Base-by-base conservation (phyloP, 2,113 vertebrate genomes). In the Tamias sibiricus region DNA sequence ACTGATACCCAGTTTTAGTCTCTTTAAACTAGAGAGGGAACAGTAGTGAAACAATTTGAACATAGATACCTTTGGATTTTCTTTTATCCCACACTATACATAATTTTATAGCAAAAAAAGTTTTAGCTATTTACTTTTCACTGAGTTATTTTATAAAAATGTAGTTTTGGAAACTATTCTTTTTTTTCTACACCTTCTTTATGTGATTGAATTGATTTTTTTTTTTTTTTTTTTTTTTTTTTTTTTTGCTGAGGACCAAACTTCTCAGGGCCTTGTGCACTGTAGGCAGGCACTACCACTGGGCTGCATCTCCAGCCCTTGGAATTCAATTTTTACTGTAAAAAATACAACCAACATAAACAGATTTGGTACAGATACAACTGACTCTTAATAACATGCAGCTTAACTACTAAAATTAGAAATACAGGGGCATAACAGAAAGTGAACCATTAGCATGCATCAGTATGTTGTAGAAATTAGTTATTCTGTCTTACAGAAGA, bases 1-100 rank as follows among this genome's bases (percentile, higher is more conserved):
- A 87, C 59, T 52, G 62, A 79, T 71, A 84, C 85, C 49, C 32
- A 74, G n/a, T 85, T 92, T 89, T 59, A 68, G 8, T 72, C 93
- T 80, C 93, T 86, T 95, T 87, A 84, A 57, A 57, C 20, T 57
- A 22, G 54, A n/a, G 19, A 86, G 8, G 32, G 12, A 91, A 89
- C 37, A 91, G n/a, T 94, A 94, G n/a, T 92, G 30, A 83, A 93
- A 19, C 69, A 93, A 11, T 84, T 95, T 57, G 19, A 93, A 83
- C 66, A 4, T 90, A 72, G 69, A 17, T 9, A 49, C 52, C 40
- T 57, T 68, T 74, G 8, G 4, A 52, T 91, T 96, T 32, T 66
- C 30, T 59, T 93, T 82, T 76, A 81, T 81, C 17, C 9, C 64
- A 92, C 16, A 59, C 11, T 4, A n/a, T n/a, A 71, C 5, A 24